Evolutionary conservation across 1,140 invertebrate species (phyloP).

Genomic region (Achatina immaculata): DNA sequence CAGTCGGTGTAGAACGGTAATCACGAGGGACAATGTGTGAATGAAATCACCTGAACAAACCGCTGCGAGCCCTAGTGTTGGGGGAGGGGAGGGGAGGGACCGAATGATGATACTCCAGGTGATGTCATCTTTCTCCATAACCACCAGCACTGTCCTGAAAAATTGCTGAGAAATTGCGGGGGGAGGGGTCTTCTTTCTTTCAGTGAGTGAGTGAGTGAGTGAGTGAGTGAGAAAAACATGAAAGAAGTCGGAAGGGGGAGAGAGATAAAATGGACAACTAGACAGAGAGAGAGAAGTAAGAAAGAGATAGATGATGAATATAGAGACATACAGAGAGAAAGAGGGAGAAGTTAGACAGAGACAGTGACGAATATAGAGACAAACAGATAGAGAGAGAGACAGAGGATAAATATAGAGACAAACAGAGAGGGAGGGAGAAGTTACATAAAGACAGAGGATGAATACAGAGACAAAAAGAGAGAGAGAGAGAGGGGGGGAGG

Average conservation of each 20-base stretch:
- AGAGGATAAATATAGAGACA: no score
- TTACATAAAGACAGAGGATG: slow-evolving; percentile 10
- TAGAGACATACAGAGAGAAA: slow-evolving; percentile 1
- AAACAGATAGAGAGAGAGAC: slow-evolving; percentile 25
- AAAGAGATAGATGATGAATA: slow-evolving; percentile 7
- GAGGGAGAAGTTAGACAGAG: slow-evolving; percentile 33
- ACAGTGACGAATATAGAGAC: slow-evolving; percentile 27
- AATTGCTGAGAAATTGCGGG: no score
- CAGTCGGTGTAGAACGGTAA: no score
- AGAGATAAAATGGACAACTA: slow-evolving; percentile 2
- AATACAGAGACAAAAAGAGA: slow-evolving; percentile 12
- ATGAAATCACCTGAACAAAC: no score
- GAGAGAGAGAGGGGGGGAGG: slow-evolving; percentile 23
- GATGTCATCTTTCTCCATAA: no score
- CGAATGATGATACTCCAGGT: no score
- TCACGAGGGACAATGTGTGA: no score
- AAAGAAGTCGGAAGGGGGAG: not conserved
- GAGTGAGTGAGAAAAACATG: slow-evolving; percentile 5
- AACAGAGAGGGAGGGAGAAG: slow-evolving; percentile 3
- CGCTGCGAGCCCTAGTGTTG: no score
- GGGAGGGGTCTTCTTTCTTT: no score
- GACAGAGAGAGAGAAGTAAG: slow-evolving; percentile 33
- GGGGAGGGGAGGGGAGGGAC: no score
- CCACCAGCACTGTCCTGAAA: no score
- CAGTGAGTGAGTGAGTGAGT: slow-evolving; percentile 15